Conservation (phyloP, 2,797 vertebrate species). For the Cryptoprocta ferox region DNA sequence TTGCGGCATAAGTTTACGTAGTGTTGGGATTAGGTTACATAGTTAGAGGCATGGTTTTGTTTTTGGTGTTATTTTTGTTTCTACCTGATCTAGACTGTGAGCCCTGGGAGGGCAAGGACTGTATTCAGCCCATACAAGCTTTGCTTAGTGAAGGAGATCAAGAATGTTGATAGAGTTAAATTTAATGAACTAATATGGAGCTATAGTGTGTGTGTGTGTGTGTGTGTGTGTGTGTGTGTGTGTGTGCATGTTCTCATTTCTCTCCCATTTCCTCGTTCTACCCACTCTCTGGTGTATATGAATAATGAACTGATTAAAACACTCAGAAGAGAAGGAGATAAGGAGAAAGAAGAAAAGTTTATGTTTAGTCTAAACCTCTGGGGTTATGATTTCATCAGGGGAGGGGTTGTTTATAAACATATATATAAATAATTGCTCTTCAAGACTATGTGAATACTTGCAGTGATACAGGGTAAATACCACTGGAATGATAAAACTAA, state of each 20-base stretch:
- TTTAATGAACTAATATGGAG: neutral
- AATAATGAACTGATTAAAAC: neutral
- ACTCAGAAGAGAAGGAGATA: neutral
- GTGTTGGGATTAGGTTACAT: neutral
- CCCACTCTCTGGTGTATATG: neutral
- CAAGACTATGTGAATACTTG: neutral
- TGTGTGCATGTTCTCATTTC: neutral
- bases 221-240: too few species aligned
- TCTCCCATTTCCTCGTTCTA: neutral
- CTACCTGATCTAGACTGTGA: neutral
- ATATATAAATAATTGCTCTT: neutral
- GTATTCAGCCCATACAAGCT: neutral
- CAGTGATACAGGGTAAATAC: neutral
- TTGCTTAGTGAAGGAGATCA: neutral
- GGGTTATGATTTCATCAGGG: neutral
- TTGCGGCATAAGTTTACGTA: neutral
- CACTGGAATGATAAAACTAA: neutral
- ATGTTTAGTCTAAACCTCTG: neutral
- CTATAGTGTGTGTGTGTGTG: neutral
- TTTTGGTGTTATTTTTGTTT: neutral
- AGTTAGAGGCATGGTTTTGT: neutral
- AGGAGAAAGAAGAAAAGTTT: constrained; percentile 2
- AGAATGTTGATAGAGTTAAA: neutral
- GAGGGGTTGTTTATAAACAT: neutral
- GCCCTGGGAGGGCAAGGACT: neutral